Evolutionary conservation across 2,797 vertebrate genomes (phyloP).

Genomic region (Phylloscopus collybita): DNA sequence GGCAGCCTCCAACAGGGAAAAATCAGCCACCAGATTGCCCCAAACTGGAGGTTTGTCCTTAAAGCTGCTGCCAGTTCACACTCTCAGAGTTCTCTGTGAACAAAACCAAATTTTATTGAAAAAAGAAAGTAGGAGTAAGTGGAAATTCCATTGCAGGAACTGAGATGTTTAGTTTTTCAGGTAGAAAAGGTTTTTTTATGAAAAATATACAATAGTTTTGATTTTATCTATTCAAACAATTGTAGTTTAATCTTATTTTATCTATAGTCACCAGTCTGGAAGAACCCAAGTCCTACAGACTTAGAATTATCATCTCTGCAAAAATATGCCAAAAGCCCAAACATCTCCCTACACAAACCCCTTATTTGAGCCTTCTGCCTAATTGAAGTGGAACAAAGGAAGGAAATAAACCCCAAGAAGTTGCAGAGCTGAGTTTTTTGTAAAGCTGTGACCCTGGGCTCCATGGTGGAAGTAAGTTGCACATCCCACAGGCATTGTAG

Average conservation of each 20-base stretch:
- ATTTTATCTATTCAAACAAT: neutral
- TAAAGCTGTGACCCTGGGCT: neutral
- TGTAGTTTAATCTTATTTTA: neutral
- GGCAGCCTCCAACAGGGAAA: neutral
- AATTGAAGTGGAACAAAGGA: neutral
- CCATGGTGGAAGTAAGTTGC: rapidly evolving
- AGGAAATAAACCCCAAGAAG: neutral
- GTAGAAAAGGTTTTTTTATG: neutral
- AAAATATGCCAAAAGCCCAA: no score
- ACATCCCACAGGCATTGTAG: neutral
- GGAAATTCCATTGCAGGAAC: neutral
- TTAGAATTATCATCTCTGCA: conserved; percentile 11
- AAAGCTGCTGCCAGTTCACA: neutral
- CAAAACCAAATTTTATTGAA: neutral
- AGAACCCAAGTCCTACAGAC: neutral
- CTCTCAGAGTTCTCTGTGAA: neutral
- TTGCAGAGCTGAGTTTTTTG: neutral
- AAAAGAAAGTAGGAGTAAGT: neutral
- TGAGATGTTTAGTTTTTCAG: neutral
- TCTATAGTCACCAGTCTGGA: neutral
- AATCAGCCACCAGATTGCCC: neutral
- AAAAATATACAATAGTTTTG: neutral
- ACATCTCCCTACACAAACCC: no score
- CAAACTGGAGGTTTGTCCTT: neutral
- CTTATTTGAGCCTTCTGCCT: neutral